A percentile compares a stretch with the other conserved stretches of the same genome.
Conservation (phyloP, 2,113 vertebrate species). For the Pontoporia blainvillei region DNA sequence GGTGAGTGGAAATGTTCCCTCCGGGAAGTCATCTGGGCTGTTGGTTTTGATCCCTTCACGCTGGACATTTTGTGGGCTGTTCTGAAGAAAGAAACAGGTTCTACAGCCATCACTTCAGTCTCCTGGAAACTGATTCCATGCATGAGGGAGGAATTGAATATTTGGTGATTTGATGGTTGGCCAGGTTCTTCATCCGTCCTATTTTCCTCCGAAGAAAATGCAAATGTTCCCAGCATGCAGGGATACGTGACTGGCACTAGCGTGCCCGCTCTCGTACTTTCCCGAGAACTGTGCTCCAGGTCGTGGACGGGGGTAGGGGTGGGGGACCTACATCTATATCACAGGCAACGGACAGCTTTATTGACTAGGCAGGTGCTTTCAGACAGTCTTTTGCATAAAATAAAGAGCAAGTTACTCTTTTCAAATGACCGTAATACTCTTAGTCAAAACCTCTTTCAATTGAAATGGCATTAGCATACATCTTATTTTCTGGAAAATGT, state of each 20-base stretch:
- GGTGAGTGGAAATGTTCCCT: rapidly evolving
- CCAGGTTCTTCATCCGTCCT: too few species aligned
- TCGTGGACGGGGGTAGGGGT: rapidly evolving
- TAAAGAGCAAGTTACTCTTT: background rate
- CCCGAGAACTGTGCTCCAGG: background rate
- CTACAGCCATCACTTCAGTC: background rate
- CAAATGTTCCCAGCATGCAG: background rate
- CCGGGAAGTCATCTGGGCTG: background rate
- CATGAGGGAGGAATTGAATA: background rate
- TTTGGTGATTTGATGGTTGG: too few species aligned
- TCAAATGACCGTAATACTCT: background rate
- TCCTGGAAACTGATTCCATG: background rate
- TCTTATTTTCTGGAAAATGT: background rate
- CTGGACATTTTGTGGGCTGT: background rate
- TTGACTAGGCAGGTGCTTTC: background rate
- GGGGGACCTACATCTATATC: rapidly evolving
- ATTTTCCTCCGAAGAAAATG: background rate
- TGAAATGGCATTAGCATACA: background rate
- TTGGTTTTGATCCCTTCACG: background rate
- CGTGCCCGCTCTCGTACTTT: rapidly evolving
- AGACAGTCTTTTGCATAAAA: background rate
- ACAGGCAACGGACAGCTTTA: background rate
- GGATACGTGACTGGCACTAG: background rate
- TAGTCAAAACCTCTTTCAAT: background rate
- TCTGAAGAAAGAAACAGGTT: background rate